Evolutionary conservation across 2,888 invertebrate species (phyloP).

Genomic region (Drosophila kanekoi): DNA sequence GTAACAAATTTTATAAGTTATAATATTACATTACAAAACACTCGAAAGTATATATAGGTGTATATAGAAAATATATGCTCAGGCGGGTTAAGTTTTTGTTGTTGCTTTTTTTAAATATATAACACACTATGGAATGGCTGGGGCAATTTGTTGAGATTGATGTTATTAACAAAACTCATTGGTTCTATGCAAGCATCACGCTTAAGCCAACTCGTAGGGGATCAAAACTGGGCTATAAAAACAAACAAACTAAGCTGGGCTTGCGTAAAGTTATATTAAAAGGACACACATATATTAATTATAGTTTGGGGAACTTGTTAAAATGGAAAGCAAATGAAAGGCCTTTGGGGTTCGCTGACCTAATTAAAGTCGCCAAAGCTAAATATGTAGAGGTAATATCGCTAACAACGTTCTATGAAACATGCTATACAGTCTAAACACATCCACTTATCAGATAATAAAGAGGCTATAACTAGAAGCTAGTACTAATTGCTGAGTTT

Average conservation of each 20-base stretch:
- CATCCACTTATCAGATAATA: slow-evolving; percentile 9
- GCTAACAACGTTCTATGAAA: slow-evolving; percentile 18
- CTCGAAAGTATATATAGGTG: slow-evolving; percentile 4
- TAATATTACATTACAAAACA: slow-evolving; percentile 19
- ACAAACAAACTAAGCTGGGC: slow-evolving; percentile 1
- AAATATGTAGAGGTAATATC: slow-evolving; percentile 29
- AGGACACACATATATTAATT: neutral
- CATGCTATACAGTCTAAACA: slow-evolving; percentile 30
- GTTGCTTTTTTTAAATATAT: slow-evolving; percentile 19
- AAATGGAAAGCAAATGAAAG: slow-evolving; percentile 2
- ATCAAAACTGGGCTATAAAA: slow-evolving; percentile 22
- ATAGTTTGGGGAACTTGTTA: neutral
- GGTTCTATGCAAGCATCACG: slow-evolving; percentile 2
- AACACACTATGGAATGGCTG: slow-evolving; percentile 53
- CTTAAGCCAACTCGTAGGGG: slow-evolving; percentile 2
- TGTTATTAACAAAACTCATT: slow-evolving; percentile 18
- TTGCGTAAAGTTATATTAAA: slow-evolving; percentile 3
- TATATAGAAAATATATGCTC: slow-evolving; percentile 53
- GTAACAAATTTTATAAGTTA: slow-evolving; percentile 32
- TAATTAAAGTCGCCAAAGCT: slow-evolving; percentile 3
- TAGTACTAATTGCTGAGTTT: slow-evolving; percentile 31
- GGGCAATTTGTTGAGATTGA: slow-evolving; percentile 14
- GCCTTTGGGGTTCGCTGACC: slow-evolving; percentile 2
- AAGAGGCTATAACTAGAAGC: slow-evolving; percentile 10
- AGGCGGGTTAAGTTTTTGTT: slow-evolving; percentile 61